phyloP scores from a whole-genome alignment of 2,113 vertebrate species.

The Myrmecobius fasciatus region DNA sequence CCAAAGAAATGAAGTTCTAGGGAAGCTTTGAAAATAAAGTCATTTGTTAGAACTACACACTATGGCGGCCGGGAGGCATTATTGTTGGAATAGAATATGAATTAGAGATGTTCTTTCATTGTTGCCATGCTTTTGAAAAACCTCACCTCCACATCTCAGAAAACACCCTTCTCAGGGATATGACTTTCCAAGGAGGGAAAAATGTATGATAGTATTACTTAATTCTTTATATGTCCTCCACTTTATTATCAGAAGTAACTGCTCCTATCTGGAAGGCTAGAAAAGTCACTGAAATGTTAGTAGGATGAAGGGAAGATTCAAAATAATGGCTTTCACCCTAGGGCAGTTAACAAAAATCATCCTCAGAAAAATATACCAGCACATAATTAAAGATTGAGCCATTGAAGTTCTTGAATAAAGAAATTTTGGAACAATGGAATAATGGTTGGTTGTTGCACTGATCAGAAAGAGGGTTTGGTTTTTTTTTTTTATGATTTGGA shows the following conservation, averaged over 20 bases:
- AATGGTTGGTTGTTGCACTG: background rate
- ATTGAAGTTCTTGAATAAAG: background rate
- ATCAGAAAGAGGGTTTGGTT: background rate
- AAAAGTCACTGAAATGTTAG: background rate
- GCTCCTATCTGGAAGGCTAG: background rate
- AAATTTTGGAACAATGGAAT: too few species aligned
- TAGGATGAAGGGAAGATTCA: background rate
- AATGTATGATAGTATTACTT: background rate
- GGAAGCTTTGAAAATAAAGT: background rate
- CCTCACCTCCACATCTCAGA: background rate
- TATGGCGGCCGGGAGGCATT: too few species aligned
- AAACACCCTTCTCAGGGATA: too few species aligned
- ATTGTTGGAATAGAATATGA: too few species aligned
- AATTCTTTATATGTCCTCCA: background rate
- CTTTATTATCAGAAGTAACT: background rate
- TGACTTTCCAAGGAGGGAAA: background rate
- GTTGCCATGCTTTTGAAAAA: background rate
- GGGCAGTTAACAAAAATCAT: background rate
- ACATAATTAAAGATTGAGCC: background rate
- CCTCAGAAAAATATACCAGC: background rate
- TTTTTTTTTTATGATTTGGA: background rate
- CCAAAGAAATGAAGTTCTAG: background rate
- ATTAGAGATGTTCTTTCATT: too few species aligned
- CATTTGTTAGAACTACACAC: too few species aligned
- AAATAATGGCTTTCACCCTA: background rate